A percentile compares a stretch with the other conserved stretches of the same genome.
phyloP scores from a whole-genome alignment of 2,888 invertebrate genomes.

The Stegophylla sp. region DNA sequence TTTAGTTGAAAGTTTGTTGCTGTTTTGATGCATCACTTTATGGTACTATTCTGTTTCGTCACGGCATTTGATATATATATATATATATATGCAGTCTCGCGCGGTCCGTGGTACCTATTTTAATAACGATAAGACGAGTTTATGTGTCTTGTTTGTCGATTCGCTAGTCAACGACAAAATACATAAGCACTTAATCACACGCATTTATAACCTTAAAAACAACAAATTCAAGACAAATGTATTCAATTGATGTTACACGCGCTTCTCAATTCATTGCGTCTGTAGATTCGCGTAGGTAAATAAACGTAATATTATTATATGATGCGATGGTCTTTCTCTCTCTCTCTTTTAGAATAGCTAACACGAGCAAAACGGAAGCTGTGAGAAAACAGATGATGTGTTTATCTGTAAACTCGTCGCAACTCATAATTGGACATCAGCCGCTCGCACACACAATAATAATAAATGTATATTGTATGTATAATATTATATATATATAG shows the following conservation, averaged over 20 bases:
- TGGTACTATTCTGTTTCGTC: too few relatives aligned
- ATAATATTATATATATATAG: too few relatives aligned
- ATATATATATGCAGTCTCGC: too few relatives aligned
- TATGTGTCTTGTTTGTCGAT: too few relatives aligned
- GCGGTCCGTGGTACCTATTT: too few relatives aligned
- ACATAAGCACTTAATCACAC: neutral
- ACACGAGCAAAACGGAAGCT: neutral
- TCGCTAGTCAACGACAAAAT: neutral
- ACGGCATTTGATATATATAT: too few relatives aligned
- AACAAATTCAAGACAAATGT: neutral
- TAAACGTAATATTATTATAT: too few relatives aligned
- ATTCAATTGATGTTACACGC: neutral
- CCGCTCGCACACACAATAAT: neutral
- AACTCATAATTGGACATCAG: slow-evolving; percentile 21
- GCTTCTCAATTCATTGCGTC: neutral
- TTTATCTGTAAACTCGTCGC: slow-evolving; percentile 22
- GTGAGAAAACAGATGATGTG: neutral
- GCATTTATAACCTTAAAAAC: neutral
- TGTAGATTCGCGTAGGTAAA: neutral
- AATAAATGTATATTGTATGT: neutral
- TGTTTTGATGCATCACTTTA: too few relatives aligned
- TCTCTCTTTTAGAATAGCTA: neutral
- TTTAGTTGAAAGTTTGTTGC: too few relatives aligned
- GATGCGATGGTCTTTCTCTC: too few relatives aligned
- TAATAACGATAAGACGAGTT: too few relatives aligned